A percentile compares a stretch with the other conserved stretches of the same genome.
These are phyloP conservation scores for Grammomys dolichurus DNA, from an alignment of 2,113 vertebrate species.

Conservation along the genomic window DNA sequence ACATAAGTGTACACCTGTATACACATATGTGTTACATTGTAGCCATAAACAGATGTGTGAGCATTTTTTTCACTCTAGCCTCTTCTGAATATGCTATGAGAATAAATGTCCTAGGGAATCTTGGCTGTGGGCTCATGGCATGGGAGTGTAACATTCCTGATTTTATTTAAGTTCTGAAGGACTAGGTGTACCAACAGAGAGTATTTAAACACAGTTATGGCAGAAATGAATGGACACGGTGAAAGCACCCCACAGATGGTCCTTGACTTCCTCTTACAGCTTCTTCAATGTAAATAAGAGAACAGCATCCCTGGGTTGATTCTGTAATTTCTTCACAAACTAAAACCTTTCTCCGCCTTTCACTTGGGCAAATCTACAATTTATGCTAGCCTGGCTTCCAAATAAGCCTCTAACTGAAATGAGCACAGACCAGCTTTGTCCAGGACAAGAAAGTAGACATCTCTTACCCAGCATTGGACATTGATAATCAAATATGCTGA, in stretches of 20 bases:
- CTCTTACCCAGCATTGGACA: neutral
- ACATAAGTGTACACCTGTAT: neutral
- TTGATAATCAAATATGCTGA: neutral
- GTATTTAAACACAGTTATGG: constrained; percentile 10
- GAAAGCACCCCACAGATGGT: neutral
- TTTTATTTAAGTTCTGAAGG: constrained; percentile 8
- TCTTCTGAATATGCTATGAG: neutral
- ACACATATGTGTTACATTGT: neutral
- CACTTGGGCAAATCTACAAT: neutral
- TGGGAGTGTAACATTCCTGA: neutral
- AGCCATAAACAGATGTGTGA: neutral
- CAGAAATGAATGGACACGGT: constrained; percentile 9
- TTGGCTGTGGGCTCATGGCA: neutral
- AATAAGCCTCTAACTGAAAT: constrained; percentile 4
- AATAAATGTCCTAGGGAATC: neutral
- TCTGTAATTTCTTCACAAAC: constrained; percentile 49
- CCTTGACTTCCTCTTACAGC: constrained; percentile 3
- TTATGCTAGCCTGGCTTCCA: neutral
- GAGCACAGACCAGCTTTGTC: neutral
- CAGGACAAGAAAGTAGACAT: neutral
- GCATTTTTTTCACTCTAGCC: neutral
- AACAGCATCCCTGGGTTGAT: neutral
- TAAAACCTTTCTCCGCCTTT: neutral
- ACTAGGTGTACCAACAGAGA: neutral
- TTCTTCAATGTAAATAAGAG: constrained; percentile 15